Percentiles rank a stretch among this genome's conserved stretches.
phyloP scores from a whole-genome alignment of 2,888 invertebrate species.

The Bembecia ichneumoniformis region DNA sequence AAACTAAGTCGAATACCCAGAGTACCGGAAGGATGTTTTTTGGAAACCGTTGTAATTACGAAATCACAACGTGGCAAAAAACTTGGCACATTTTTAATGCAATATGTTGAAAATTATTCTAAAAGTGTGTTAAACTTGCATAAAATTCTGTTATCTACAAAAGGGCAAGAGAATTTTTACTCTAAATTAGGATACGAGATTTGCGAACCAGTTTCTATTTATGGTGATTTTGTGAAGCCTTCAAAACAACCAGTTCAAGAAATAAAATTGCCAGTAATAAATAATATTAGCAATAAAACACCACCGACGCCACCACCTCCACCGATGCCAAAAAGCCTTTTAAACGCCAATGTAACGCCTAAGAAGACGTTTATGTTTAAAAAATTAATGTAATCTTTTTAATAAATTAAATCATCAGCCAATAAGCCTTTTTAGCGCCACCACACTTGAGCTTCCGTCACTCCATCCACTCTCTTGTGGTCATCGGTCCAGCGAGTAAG shows the following conservation, averaged over 20 bases:
- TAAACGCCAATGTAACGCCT: conserved; percentile 24
- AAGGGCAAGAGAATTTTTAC: conserved; percentile 84
- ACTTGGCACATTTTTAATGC: conserved; percentile 82
- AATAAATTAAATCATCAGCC: not conserved
- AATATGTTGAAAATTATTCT: conserved; percentile 81
- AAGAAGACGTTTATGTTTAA: conserved; percentile 59
- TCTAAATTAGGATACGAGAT: conserved; percentile 79
- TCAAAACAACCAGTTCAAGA: conserved; percentile 10
- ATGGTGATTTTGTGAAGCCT: conserved; percentile 54
- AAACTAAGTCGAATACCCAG: conserved; percentile 82
- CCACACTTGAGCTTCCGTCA: too few relatives aligned
- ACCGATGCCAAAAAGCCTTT: conserved; percentile 39
- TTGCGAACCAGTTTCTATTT: conserved; percentile 80
- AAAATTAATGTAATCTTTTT: conserved; percentile 25
- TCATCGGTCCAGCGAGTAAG: too few relatives aligned
- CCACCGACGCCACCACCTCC: conserved; percentile 42
- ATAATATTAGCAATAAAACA: conserved; percentile 12
- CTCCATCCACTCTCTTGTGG: too few relatives aligned
- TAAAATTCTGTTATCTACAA: conserved; percentile 78
- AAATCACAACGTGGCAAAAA: conserved; percentile 80
- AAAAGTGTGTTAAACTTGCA: conserved; percentile 73
- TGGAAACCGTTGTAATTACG: conserved; percentile 87
- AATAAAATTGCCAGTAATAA: conserved; percentile 20
- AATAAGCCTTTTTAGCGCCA: too few relatives aligned
- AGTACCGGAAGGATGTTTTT: conserved; percentile 79